Percentiles rank a stretch among this genome's conserved stretches.
phyloP scores from a whole-genome alignment of 2,113 vertebrate species.

The Petaurus breviceps region DNA sequence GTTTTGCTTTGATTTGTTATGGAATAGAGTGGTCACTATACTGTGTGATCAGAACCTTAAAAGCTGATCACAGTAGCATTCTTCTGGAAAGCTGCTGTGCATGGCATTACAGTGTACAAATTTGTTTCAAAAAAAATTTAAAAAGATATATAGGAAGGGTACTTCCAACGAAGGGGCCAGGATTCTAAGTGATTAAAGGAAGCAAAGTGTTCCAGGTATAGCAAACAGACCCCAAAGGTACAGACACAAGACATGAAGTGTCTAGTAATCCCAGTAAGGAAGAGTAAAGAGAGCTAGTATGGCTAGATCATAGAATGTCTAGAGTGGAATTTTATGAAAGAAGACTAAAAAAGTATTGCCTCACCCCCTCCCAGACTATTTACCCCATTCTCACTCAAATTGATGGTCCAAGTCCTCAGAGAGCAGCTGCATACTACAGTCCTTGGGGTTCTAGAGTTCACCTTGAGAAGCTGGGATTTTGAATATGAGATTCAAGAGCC shows the following conservation, averaged over 20 bases:
- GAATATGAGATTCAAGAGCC: background rate
- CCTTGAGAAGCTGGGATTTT: background rate
- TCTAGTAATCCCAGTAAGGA: background rate
- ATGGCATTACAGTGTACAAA: no score
- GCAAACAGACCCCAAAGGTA: background rate
- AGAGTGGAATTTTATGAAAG: background rate
- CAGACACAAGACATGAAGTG: background rate
- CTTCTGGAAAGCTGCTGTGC: no score
- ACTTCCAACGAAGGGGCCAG: background rate
- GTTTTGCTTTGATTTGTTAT: no score
- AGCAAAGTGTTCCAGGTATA: background rate
- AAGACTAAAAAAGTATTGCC: background rate
- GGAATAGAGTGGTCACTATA: no score
- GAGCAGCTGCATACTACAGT: background rate
- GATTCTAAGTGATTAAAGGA: background rate
- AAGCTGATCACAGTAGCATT: no score
- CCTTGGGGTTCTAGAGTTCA: background rate
- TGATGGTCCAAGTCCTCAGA: background rate
- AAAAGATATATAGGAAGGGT: background rate
- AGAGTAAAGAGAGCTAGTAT: background rate
- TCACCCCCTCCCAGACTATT: background rate
- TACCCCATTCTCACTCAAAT: background rate
- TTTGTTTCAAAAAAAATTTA: background rate
- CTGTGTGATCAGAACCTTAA: no score
- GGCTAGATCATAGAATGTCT: background rate